Base-by-base conservation (phyloP, 2,797 vertebrate genomes). In the Todus mexicanus region DNA sequence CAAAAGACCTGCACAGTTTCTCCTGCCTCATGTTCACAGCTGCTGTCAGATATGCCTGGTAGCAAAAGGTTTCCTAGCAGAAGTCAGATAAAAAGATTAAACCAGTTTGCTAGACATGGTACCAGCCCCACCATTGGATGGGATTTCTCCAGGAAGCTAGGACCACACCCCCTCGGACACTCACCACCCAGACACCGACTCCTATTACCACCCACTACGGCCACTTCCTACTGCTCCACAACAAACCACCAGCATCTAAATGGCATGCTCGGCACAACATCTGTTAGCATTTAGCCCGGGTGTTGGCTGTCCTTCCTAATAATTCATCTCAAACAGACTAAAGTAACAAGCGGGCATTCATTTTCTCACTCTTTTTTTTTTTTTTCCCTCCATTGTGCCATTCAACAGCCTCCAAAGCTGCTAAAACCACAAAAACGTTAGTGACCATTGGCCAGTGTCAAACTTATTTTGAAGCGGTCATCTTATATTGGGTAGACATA, bases 371-470 rank as follows among this genome's bases (percentile, higher is more conserved):
- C 70, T 82, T 57, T 68, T 76, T 87, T 92, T 83, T 59, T 68
- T 73, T 87, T 91, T 90, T 92, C 64, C 3, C 53, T 66, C 78
- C 84, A 90, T 88, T 86, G 93, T 97, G 96, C 93, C 92, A 94
- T 90, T 96, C 92, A 96, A 92, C 60, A 87, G 89, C 47, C 76
- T 84, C 43, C 47, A 96, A 92, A 96, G 79, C 92, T 95, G 95
- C 94, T 95, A 97, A 96, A 97, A 94, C 97, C 97, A 96, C 97
- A 97, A 94, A 96, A 97, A 97, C 96, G 87, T 91, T 93, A 79
- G 94, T 95, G 95, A 97, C 97, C 97, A 97, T 98, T 97, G 96
- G 94, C 87, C 84, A 88, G 87, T 81, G 96, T 97, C 97, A 97
- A 96, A 97, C 95, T 97, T 97, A 94, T 93, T 97, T 97, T 97